A percentile compares a stretch with the other conserved stretches of the same genome.
phyloP scores from a whole-genome alignment of 2,797 vertebrate species.

The Falco novaeseelandiae region DNA sequence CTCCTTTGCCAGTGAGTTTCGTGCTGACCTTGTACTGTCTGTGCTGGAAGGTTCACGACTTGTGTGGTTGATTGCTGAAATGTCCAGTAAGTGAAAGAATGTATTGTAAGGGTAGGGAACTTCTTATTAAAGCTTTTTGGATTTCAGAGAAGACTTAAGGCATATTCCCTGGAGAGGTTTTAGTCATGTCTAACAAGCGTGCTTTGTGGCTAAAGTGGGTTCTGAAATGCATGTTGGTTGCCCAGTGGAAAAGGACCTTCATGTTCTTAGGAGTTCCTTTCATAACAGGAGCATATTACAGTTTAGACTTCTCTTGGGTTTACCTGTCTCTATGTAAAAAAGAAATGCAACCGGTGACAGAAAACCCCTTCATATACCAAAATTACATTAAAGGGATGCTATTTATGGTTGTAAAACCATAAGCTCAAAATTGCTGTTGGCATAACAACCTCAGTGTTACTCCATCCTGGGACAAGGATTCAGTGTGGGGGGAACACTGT shows the following conservation, averaged over 20 bases:
- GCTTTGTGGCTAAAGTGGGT: constrained; percentile 3
- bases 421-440: constrained; percentile 40
- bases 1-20: constrained; percentile 31
- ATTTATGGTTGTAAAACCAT: constrained; percentile 31
- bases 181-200: constrained; percentile 38
- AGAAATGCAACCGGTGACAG: neutral
- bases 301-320: neutral
- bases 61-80: constrained; percentile 44
- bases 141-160: constrained; percentile 50
- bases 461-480: neutral
- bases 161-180: constrained; percentile 37
- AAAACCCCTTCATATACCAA: constrained; percentile 1
- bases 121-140: constrained; percentile 49
- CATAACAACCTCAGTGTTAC: neutral
- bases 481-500: neutral
- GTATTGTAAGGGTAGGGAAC: constrained; percentile 22
- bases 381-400: constrained; percentile 18
- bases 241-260: constrained; percentile 59
- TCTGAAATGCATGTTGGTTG: constrained; percentile 3
- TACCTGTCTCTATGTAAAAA: constrained; percentile 19
- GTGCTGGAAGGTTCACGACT: constrained; percentile 36
- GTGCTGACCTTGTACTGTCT: constrained; percentile 16
- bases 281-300: constrained; percentile 2
- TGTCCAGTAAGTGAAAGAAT: constrained; percentile 61
- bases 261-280: constrained; percentile 4